These are phyloP conservation scores for Sinosuthora webbiana DNA, from an alignment of 2,113 vertebrate species.

Conservation along the genomic window DNA sequence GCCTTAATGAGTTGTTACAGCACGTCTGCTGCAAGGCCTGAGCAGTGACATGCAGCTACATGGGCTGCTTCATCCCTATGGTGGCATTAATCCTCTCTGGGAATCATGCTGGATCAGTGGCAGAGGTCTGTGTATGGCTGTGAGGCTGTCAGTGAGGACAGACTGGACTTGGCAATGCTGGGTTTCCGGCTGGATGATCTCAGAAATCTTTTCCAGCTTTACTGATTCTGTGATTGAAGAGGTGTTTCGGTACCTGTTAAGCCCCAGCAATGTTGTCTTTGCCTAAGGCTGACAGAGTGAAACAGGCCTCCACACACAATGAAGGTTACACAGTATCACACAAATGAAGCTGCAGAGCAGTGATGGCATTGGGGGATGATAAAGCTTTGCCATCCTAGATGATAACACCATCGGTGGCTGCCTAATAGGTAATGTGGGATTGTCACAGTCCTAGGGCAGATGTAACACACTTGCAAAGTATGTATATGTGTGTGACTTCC, in stretches of 20 bases:
- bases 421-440: conserved; percentile 42
- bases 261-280: neutral
- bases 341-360: neutral
- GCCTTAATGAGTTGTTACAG: neutral
- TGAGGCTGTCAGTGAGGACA: neutral
- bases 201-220: neutral
- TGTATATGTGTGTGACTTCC: conserved; percentile 3
- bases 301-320: neutral
- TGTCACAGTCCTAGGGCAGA: conserved; percentile 55
- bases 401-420: neutral
- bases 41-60: neutral
- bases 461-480: neutral
- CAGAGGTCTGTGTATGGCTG: rapidly evolving
- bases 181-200: neutral
- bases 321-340: neutral
- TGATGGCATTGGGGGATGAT: neutral
- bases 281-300: neutral
- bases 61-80: neutral
- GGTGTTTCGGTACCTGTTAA: neutral
- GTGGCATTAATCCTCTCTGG: neutral
- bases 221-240: neutral
- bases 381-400: conserved; percentile 23
- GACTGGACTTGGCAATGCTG: too few relatives aligned
- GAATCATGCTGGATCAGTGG: neutral
- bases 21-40: neutral